These are phyloP conservation scores for Ptychadena robeensis DNA, from an alignment of 2,797 vertebrate genomes.

Conservation along the genomic window DNA sequence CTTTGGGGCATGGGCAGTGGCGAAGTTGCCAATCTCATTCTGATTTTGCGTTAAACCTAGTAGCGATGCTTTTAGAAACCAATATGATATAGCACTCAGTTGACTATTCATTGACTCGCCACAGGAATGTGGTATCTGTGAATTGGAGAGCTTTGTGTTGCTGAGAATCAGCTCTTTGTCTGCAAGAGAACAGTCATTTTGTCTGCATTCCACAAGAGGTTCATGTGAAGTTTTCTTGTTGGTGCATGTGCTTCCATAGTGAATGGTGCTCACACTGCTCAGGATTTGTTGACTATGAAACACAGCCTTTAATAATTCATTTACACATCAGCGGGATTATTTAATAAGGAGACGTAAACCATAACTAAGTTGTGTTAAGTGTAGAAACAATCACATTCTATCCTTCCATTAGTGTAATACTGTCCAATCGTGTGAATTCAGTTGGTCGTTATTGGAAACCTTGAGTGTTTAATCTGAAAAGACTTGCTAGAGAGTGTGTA, in stretches of 20 bases:
- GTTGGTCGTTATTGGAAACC: neutral
- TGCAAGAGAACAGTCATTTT: slow-evolving; percentile 63
- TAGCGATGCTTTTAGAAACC: slow-evolving; percentile 43
- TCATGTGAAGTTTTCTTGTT: slow-evolving; percentile 39
- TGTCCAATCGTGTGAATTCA: neutral
- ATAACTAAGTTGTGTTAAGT: neutral
- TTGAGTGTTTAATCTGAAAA: too few species aligned
- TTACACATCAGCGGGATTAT: neutral
- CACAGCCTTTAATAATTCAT: slow-evolving; percentile 12
- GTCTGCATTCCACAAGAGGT: slow-evolving; percentile 59
- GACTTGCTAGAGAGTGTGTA: too few species aligned
- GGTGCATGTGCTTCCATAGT: slow-evolving; percentile 48
- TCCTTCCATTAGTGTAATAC: too few species aligned
- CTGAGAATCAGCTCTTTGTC: slow-evolving; percentile 70
- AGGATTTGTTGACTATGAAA: slow-evolving; percentile 28
- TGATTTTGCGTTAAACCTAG: slow-evolving; percentile 30
- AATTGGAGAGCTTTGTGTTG: slow-evolving; percentile 48
- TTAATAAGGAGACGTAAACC: neutral
- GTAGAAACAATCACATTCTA: too few species aligned
- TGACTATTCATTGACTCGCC: slow-evolving; percentile 52
- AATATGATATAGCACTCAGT: slow-evolving; percentile 46
- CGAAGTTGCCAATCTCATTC: slow-evolving; percentile 21
- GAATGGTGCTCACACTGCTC: neutral
- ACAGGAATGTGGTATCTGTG: slow-evolving; percentile 61
- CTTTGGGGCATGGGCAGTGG: neutral